Evolutionary conservation across 2,113 vertebrate genomes (phyloP).

Genomic region (Tragelaphus strepsiceros): DNA sequence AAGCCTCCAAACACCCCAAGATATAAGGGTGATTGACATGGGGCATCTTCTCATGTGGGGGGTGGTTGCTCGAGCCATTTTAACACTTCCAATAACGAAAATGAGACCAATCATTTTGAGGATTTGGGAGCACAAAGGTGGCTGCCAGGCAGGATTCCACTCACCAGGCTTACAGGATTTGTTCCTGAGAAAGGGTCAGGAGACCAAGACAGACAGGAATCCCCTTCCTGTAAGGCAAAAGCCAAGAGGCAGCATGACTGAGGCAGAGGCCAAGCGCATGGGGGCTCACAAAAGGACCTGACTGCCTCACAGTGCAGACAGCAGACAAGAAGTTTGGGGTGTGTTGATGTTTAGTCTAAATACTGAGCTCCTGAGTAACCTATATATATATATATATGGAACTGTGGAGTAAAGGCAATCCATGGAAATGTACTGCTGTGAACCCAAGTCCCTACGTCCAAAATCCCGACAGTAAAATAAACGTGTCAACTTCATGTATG

Average conservation of each 20-base stretch:
- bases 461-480: neutral
- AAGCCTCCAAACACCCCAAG: neutral
- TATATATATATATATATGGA: accelerated
- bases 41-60: neutral
- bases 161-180: neutral
- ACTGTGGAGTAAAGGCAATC: neutral
- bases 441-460: neutral
- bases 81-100: neutral
- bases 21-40: accelerated
- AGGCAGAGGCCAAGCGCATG: neutral
- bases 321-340: accelerated
- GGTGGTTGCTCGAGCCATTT: neutral
- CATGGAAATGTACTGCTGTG: neutral
- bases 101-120: neutral
- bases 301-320: neutral
- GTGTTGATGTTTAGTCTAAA: neutral
- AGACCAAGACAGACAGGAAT: neutral
- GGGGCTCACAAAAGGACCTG: neutral
- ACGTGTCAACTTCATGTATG: neutral
- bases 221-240: accelerated
- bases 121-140: neutral
- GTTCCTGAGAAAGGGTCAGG: neutral
- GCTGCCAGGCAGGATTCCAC: neutral
- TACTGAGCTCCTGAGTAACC: neutral
- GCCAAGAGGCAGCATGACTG: no score